Percentiles rank a stretch among this genome's conserved stretches.
Conservation (phyloP, 2,888 invertebrate species). For the Villa cingulata region DNA sequence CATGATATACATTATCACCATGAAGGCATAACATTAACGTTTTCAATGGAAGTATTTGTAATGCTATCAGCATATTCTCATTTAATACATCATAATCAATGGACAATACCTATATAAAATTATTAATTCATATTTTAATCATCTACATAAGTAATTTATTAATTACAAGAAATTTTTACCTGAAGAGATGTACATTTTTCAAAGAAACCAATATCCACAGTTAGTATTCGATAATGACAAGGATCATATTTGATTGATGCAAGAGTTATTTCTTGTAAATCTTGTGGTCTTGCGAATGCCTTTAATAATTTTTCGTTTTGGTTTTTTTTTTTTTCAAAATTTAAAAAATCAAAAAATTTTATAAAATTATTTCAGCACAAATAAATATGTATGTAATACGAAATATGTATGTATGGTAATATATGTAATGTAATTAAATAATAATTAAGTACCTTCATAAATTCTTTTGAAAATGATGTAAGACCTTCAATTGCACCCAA, state of each 20-base stretch:
- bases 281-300: conserved; percentile 37
- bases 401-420: too few species aligned
- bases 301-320: neutral
- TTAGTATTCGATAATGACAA: conserved; percentile 46
- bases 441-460: conserved; percentile 20
- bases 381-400: too few species aligned
- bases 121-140: neutral
- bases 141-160: neutral
- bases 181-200: conserved; percentile 45
- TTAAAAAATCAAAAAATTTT: too few species aligned
- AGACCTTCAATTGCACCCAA: conserved; percentile 34
- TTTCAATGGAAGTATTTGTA: conserved; percentile 37
- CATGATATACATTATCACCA: conserved; percentile 46
- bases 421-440: neutral
- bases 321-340: neutral
- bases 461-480: conserved; percentile 31
- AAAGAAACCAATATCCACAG: conserved; percentile 40
- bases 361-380: too few species aligned
- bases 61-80: conserved; percentile 30
- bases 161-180: conserved; percentile 23
- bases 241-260: conserved; percentile 63
- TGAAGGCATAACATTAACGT: conserved; percentile 57
- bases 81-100: conserved; percentile 33
- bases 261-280: conserved; percentile 48
- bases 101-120: conserved; percentile 24